Evolutionary conservation across 2,797 vertebrate species (phyloP).

Genomic region (Rhyacichthys aspro): DNA sequence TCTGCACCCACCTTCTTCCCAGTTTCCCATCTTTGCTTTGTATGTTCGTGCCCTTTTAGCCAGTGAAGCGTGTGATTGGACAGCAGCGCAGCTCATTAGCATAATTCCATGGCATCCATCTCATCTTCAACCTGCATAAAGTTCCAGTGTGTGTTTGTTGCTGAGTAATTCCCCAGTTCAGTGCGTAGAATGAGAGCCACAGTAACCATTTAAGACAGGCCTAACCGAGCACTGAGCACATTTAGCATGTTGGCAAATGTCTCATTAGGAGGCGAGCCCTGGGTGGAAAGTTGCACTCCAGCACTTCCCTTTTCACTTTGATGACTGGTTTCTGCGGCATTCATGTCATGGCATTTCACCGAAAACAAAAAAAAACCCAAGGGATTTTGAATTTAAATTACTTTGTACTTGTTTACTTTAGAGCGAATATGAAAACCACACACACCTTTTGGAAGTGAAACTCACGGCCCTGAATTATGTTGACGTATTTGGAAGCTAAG

Average conservation of each 20-base stretch:
- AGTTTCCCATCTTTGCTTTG: not conserved
- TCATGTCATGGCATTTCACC: not conserved
- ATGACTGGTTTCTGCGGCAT: not conserved
- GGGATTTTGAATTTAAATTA: too few species aligned
- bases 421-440: not conserved
- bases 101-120: conserved; percentile 49
- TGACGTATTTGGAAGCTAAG: not conserved
- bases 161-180: conserved; percentile 1
- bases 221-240: conserved; percentile 22
- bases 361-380: not conserved
- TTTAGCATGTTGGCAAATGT: conserved; percentile 40
- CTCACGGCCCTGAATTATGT: not conserved
- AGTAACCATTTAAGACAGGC: conserved; percentile 24
- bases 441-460: not conserved
- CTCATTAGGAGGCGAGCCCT: conserved; percentile 36
- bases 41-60: conserved; percentile 32
- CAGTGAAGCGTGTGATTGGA: conserved; percentile 57
- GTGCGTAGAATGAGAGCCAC: conserved; percentile 5
- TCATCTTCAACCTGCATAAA: conserved; percentile 37
- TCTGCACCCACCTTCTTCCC: not conserved
- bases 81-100: conserved; percentile 48
- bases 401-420: too few species aligned
- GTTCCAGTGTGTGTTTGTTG: conserved; percentile 10
- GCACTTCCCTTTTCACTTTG: conserved; percentile 8
- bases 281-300: conserved; percentile 1